Evolutionary conservation across 2,888 invertebrate species (phyloP).

Genomic region (Metallyticus violacea): DNA sequence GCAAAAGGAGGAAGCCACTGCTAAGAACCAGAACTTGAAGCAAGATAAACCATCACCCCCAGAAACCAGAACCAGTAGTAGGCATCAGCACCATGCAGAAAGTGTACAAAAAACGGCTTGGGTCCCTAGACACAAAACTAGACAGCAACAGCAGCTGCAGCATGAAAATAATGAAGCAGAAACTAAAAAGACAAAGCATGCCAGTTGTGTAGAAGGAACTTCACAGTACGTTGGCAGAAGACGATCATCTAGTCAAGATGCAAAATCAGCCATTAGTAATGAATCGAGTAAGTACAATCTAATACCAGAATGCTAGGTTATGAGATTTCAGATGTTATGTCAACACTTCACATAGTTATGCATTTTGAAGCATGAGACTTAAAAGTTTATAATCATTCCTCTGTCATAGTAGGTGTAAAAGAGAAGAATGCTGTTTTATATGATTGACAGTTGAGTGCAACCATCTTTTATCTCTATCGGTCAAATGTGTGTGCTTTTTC

Average conservation of each 20-base stretch:
- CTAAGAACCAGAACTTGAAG: background rate
- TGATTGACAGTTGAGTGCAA: no score
- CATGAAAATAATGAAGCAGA: background rate
- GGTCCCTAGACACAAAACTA: background rate
- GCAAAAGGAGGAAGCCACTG: background rate
- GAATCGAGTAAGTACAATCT: background rate
- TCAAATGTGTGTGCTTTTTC: no score
- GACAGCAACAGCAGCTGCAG: background rate
- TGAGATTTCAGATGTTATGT: no score
- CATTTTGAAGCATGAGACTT: no score
- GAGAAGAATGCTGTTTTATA: no score
- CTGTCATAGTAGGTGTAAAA: no score
- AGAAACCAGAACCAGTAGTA: background rate
- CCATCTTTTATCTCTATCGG: no score
- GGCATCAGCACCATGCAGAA: background rate
- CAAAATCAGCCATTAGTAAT: background rate
- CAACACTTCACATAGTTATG: no score
- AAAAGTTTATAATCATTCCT: no score
- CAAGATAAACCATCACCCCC: background rate
- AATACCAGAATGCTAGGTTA: no score
- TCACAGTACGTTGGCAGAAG: background rate
- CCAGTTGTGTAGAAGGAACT: background rate
- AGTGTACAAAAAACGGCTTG: background rate
- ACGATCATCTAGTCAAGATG: constrained; percentile 4
- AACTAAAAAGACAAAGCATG: background rate